Conservation (phyloP, 2,797 vertebrate genomes). For the Salmo trutta region DNA sequence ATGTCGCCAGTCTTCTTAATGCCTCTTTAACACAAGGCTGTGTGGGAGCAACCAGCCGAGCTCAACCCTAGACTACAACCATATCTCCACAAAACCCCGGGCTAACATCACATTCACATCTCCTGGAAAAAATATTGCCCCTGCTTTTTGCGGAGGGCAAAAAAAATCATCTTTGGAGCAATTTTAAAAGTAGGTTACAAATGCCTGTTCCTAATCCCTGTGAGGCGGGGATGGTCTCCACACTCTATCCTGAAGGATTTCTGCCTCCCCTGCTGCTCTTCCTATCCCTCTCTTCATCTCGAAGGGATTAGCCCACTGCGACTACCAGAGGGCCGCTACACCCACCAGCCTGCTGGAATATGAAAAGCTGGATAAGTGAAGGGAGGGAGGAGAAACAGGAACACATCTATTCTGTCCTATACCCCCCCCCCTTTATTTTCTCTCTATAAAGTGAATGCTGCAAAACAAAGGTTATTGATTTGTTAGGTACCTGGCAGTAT, state of each 20-base stretch:
- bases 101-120: constrained; percentile 51
- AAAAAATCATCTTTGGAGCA: constrained; percentile 42
- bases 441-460: constrained; percentile 23
- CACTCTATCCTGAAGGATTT: constrained; percentile 74
- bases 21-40: not conserved
- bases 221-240: constrained; percentile 57
- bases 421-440: constrained; percentile 18
- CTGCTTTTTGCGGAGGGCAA: constrained; percentile 48
- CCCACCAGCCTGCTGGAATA: constrained; percentile 75
- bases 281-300: constrained; percentile 74
- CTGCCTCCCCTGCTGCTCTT: constrained; percentile 52
- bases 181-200: constrained; percentile 76
- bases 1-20: not conserved
- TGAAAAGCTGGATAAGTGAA: constrained; percentile 65
- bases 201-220: constrained; percentile 65
- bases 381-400: constrained; percentile 56
- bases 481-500: not conserved
- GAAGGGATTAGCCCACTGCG: constrained; percentile 74
- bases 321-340: constrained; percentile 52
- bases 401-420: constrained; percentile 29
- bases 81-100: constrained; percentile 37
- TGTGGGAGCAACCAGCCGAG: not conserved
- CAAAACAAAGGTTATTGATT: constrained; percentile 18
- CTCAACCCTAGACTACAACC: not conserved
- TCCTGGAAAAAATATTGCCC: constrained; percentile 40